phyloP scores from a whole-genome alignment of 2,797 vertebrate genomes.

The Sciurus vulgaris region DNA sequence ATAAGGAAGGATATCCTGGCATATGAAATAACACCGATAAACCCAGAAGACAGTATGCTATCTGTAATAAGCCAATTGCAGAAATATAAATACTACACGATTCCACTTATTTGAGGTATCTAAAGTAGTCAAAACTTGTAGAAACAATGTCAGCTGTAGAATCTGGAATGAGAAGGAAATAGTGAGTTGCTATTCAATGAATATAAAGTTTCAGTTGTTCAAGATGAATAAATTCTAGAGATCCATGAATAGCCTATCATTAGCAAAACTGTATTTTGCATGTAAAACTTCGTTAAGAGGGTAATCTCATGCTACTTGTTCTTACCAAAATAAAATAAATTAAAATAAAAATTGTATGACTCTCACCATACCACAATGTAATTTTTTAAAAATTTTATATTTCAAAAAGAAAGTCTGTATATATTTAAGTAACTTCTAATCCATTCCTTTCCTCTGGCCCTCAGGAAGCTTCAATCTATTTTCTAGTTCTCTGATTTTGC shows the following conservation, averaged over 20 bases:
- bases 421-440: background rate
- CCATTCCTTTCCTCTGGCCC: background rate
- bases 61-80: background rate
- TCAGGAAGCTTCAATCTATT: background rate
- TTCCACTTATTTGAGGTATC: background rate
- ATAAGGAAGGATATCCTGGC: background rate
- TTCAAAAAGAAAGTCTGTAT: background rate
- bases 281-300: background rate
- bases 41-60: background rate
- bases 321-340: background rate
- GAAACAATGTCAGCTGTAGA: background rate
- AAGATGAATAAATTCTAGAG: background rate
- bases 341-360: too few species aligned
- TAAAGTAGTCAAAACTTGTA: background rate
- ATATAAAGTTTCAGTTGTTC: background rate
- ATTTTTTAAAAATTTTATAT: too few species aligned
- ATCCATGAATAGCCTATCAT: too few species aligned
- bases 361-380: too few species aligned
- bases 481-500: background rate
- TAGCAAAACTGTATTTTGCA: background rate
- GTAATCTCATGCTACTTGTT: background rate
- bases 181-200: too few species aligned
- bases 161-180: too few species aligned
- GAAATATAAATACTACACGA: background rate
- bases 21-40: background rate